Evolutionary conservation across 2,797 vertebrate species (phyloP).

Genomic region (Garrulus glandarius): DNA sequence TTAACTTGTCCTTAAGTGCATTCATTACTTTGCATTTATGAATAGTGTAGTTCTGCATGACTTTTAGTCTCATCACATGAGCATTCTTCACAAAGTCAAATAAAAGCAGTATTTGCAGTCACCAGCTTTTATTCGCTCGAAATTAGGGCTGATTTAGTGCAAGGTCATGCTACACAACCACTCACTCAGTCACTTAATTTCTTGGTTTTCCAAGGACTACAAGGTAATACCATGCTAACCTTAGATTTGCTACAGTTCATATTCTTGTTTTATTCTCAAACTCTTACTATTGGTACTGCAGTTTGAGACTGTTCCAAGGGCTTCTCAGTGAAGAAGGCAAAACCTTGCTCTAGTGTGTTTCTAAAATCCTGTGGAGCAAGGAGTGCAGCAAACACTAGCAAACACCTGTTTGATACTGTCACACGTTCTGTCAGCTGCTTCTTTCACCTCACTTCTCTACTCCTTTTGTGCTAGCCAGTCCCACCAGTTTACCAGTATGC

Average conservation of each 20-base stretch:
- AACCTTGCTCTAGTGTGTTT: fast-evolving
- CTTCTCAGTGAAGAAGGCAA: neutral
- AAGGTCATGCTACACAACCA: neutral
- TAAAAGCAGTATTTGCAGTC: neutral
- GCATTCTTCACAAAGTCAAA: neutral
- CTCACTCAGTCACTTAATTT: neutral
- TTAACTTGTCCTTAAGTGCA: constrained; percentile 14
- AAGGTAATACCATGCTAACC: neutral
- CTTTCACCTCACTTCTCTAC: neutral
- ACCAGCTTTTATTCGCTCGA: neutral
- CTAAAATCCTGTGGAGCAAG: neutral
- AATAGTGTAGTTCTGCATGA: neutral
- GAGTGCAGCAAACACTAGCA: neutral
- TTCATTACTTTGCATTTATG: constrained; percentile 36
- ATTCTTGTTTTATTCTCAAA: neutral
- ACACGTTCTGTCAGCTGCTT: fast-evolving
- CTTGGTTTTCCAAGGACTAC: neutral
- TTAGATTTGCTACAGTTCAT: neutral
- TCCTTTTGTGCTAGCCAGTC: neutral
- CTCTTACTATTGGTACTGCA: neutral
- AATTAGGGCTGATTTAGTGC: neutral
- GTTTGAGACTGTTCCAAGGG: neutral
- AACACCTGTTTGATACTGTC: neutral
- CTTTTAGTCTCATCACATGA: neutral
- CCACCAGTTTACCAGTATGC: neutral